Base-by-base conservation (phyloP, 2,888 invertebrate species). In the Neocrepidodera transversa region DNA sequence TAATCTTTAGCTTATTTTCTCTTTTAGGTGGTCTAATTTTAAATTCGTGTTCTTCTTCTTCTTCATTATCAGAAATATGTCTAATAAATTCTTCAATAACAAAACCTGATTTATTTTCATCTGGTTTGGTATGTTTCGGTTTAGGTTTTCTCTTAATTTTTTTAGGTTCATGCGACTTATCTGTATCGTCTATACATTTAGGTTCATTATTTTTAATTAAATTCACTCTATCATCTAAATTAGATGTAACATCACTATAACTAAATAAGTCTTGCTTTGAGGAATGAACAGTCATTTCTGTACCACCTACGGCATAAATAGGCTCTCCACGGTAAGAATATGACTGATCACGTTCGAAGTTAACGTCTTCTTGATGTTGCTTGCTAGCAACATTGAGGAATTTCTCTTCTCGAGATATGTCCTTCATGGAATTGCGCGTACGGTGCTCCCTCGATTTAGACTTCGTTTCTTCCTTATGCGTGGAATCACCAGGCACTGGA, bases 241-340 rank as follows among this genome's bases (percentile, higher is more conserved):
- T 71, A 68, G 71, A 73, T 74, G 68, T 74, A 69, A 62, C 59
- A 48, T 65, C 67, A 67, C 66, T 65, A 70, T 72, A 67, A 70
- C 68, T 74, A 72, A 63, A 58, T 64, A 73, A 72, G 71, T 72
- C 74, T 73, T 73, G 67, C 64, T 48, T 49, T 36, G 60, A 60
- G 62, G 64, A 64, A 64, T 66, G 54, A 64, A 65, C 71, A 65
- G 60, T 63, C 65, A 60, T 57, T 65, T 70, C 66, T 53, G 65
- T 68, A 73, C 72, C 76, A 69, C 73, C 75, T 68, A 68, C 64
- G 35, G 18, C 28, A 2, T 59, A 51, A 56, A 62, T 70, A 71
- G 74, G 71, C 77, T 79, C 78, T 78, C 77, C 78, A 66, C 66
- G 76, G 72, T 71, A 70, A 67, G 55, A 63, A 47, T 66, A 60